These are phyloP conservation scores for Nothobranchius kuhntae DNA, from an alignment of 2,113 vertebrate species.

Conservation along the genomic window DNA sequence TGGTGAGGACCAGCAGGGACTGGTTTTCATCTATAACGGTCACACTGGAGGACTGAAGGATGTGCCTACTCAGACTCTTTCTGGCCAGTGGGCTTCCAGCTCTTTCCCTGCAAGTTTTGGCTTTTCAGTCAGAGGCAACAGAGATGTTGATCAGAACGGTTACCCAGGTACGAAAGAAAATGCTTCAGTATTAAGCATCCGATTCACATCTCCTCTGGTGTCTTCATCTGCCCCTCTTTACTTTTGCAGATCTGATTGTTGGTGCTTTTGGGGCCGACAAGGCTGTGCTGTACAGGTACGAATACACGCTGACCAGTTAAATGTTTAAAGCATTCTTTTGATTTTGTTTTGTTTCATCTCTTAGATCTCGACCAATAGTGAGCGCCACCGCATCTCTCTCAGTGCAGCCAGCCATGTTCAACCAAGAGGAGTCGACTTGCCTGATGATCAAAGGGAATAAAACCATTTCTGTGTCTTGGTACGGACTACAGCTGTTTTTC, in stretches of 20 bases:
- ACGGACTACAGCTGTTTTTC: slow-evolving; percentile 34
- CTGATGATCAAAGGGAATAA: slow-evolving; percentile 53
- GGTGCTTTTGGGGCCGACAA: slow-evolving; percentile 90
- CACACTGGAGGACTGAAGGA: slow-evolving; percentile 71
- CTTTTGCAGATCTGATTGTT: slow-evolving; percentile 85
- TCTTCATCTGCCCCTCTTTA: neutral
- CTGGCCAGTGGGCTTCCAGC: slow-evolving; percentile 82
- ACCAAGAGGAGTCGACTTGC: slow-evolving; percentile 88
- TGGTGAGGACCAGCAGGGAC: slow-evolving; percentile 83
- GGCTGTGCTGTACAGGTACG: slow-evolving; percentile 87
- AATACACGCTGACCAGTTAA: neutral
- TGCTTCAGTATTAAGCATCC: too few relatives aligned
- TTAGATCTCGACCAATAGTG: slow-evolving; percentile 89
- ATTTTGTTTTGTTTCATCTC: slow-evolving; percentile 4
- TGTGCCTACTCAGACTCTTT: slow-evolving; percentile 84
- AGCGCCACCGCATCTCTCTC: slow-evolving; percentile 82
- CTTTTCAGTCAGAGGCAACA: slow-evolving; percentile 84
- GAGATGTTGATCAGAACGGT: slow-evolving; percentile 88
- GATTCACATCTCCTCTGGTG: neutral
- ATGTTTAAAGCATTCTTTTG: neutral
- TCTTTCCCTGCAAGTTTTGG: slow-evolving; percentile 85
- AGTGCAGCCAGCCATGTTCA: slow-evolving; percentile 88
- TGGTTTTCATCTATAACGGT: slow-evolving; percentile 86
- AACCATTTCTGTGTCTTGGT: slow-evolving; percentile 83
- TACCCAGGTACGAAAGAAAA: slow-evolving; percentile 83